Conservation (phyloP, 2,113 vertebrate genomes). For the Ardeotis arabs region DNA sequence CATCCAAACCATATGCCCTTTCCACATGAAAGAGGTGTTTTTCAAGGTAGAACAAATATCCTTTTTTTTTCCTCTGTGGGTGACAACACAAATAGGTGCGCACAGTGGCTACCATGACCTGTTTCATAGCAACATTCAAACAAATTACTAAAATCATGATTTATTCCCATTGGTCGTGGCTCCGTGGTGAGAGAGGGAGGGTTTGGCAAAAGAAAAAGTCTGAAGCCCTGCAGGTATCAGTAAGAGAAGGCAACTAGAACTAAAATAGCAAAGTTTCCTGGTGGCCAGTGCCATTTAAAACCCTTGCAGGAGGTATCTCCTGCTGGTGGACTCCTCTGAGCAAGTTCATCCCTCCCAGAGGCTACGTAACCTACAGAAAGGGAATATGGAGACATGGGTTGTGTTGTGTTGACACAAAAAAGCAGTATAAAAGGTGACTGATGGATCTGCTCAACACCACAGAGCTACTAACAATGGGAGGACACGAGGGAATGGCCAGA, state of each 20-base stretch:
- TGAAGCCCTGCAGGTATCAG: not conserved
- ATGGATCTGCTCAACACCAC: not conserved
- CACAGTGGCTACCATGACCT: fast-evolving
- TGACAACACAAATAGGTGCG: not conserved
- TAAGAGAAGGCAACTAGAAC: not conserved
- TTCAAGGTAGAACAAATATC: not conserved
- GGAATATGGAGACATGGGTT: not conserved
- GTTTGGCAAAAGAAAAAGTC: not conserved
- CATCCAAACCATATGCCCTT: not conserved
- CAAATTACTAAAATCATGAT: not conserved
- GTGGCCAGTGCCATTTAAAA: not conserved
- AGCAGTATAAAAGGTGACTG: not conserved
- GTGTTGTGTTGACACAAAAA: not conserved
- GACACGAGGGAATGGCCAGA: fast-evolving
- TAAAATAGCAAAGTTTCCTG: not conserved
- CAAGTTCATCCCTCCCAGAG: not conserved
- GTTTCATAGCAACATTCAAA: slow-evolving; percentile 44
- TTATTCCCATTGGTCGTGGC: not conserved
- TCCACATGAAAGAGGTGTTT: slow-evolving; percentile 9
- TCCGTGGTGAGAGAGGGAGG: not conserved
- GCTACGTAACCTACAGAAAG: not conserved
- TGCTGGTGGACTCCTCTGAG: not conserved
- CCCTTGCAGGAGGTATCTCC: not conserved
- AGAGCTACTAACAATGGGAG: not conserved
- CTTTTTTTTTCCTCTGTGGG: not conserved